These are phyloP conservation scores for Ctenosaura bakeri DNA, from an alignment of 2,797 vertebrate species.

Conservation along the genomic window DNA sequence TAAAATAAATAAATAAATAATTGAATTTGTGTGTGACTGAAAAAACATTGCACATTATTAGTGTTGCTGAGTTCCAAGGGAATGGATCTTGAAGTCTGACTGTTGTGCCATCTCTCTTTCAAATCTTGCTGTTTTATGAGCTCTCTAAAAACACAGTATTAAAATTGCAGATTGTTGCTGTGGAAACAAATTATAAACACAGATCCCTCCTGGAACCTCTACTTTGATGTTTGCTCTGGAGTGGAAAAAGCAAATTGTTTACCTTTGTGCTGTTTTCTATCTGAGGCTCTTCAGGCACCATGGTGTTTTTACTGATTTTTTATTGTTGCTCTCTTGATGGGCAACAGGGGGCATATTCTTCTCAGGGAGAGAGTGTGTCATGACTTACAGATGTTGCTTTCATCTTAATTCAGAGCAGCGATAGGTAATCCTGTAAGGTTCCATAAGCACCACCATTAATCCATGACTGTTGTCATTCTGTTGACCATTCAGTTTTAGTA, in stretches of 20 bases:
- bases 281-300: background rate
- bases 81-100: constrained; percentile 43
- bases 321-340: background rate
- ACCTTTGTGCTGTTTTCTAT: constrained; percentile 9
- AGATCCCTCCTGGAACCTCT: constrained; percentile 4
- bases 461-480: background rate
- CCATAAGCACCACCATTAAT: background rate
- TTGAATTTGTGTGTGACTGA: background rate
- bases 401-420: background rate
- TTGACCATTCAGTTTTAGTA: background rate
- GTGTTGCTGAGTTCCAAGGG: constrained; percentile 42
- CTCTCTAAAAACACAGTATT: constrained; percentile 25
- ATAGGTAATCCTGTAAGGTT: background rate
- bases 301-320: background rate
- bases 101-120: constrained; percentile 26
- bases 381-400: background rate
- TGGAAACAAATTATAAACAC: constrained; percentile 36
- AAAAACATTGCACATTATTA: constrained; percentile 13
- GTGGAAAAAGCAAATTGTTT: constrained; percentile 36
- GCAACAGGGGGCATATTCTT: background rate
- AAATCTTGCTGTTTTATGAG: constrained; percentile 35
- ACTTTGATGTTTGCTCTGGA: constrained; percentile 26
- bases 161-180: constrained; percentile 51
- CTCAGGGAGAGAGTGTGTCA: background rate
- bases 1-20: too few species aligned